Percentiles rank a stretch among this genome's conserved stretches.
These are phyloP conservation scores for Xyrichtys novacula DNA, from an alignment of 2,797 vertebrate species.

Conservation along the genomic window DNA sequence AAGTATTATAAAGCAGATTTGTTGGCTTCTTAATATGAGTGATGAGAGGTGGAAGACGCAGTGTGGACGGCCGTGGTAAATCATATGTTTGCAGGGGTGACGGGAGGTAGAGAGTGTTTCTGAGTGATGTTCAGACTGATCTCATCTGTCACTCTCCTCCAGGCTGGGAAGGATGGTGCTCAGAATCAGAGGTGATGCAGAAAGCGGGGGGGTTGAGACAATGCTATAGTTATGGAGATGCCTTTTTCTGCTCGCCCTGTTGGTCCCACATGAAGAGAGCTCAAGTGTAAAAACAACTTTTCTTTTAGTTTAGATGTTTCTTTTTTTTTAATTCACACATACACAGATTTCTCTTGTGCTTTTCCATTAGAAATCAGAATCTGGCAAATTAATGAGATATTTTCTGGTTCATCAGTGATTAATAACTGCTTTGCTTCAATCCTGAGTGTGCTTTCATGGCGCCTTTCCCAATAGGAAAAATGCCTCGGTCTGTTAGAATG, in stretches of 20 bases:
- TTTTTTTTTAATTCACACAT: neutral
- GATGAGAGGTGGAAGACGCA: slow-evolving; percentile 39
- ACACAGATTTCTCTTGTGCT: slow-evolving; percentile 18
- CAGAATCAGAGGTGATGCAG: slow-evolving; percentile 45
- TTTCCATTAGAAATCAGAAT: slow-evolving; percentile 19
- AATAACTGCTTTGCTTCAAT: slow-evolving; percentile 56
- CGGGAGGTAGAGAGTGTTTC: slow-evolving; percentile 35
- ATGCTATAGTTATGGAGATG: slow-evolving; percentile 11
- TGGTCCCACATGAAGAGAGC: neutral
- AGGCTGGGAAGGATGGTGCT: slow-evolving; percentile 50
- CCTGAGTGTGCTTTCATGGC: slow-evolving; percentile 63
- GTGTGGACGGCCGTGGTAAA: slow-evolving; percentile 39
- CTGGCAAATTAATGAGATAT: slow-evolving; percentile 35
- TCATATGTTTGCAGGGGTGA: slow-evolving; percentile 68
- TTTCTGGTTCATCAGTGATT: slow-evolving; percentile 67
- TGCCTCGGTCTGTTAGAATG: slow-evolving; percentile 57
- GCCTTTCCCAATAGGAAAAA: slow-evolving; percentile 68
- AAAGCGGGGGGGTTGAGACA: slow-evolving; percentile 37
- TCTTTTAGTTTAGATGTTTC: neutral
- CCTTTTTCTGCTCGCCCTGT: slow-evolving; percentile 9
- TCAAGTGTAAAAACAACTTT: no score
- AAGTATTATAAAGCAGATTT: slow-evolving; percentile 43
- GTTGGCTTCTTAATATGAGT: slow-evolving; percentile 37
- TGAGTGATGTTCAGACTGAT: slow-evolving; percentile 73
- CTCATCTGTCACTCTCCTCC: slow-evolving; percentile 72